Evolutionary conservation across 2,888 invertebrate species (phyloP), one percentile per base, ranked within the genome.

Genomic region (Branchipolynoe longqiensis): DNA sequence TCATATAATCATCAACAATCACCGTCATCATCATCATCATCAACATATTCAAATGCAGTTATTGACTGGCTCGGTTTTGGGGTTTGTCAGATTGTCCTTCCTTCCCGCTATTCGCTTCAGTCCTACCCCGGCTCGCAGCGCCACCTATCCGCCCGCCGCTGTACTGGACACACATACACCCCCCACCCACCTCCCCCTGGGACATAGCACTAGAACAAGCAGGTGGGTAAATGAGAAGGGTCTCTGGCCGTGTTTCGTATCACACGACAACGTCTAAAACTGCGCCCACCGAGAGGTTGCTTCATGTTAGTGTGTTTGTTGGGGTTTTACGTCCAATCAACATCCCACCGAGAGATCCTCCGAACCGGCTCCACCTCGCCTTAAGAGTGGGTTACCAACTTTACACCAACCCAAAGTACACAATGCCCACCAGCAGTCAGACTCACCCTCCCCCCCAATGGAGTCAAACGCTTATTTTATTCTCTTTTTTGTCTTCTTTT

Each of bases 201-300:
- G 33, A 69, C 69, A 69, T 69, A 69, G 69, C 69, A 69, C 69
- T 69, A 69, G 62, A 62, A 69, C 33, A 69, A 69, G 69, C 69
- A 69, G 69, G 36, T 69, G 69, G 69, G 69, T 25, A 33, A n/a
- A 69, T 38, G 38, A 69, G 69, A 69, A 36, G 69, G 69, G 69
- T 69, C 69, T 36, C n/a, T 69, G 69, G 69, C 38, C 38, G 69
- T 31, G 14, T 62, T 62, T 62, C 31, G 1, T 62, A 14, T 62
- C 48, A 48, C 48, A 18, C 62, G 62, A 12, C 2, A 28, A 62
- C 69, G 69, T 33, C 69, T 14, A 36, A 33, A 69, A 69, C 22
- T n/a, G n/a, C n/a, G n/a, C n/a, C n/a, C n/a, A n/a, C n/a, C n/a
- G n/a, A n/a, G n/a, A n/a, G n/a, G n/a, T n/a, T n/a, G n/a, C n/a